Conservation (phyloP, 2,113 vertebrate genomes). For the Chrysemys picta region DNA sequence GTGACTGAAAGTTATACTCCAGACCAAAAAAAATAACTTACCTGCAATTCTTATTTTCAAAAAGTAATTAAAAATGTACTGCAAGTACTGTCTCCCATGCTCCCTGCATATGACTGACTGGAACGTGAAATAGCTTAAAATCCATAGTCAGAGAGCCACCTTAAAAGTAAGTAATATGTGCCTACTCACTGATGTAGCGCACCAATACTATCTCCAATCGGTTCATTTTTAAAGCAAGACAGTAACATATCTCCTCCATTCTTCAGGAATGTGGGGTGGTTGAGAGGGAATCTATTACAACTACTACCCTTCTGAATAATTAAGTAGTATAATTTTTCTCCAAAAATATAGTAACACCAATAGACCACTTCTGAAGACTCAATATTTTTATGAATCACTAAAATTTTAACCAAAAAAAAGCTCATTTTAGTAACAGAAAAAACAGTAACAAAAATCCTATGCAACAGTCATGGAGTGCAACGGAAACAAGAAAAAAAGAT, state of each 20-base stretch:
- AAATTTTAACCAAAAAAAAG: neutral
- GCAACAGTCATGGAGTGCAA: neutral
- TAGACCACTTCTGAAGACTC: neutral
- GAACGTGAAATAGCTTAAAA: neutral
- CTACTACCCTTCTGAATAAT: neutral
- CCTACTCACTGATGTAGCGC: neutral
- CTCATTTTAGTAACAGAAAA: neutral
- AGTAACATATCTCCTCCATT: neutral
- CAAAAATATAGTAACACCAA: neutral
- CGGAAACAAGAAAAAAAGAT: neutral
- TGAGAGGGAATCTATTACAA: neutral
- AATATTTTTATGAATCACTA: neutral
- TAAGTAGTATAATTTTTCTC: neutral
- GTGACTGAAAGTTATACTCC: neutral
- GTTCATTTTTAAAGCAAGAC: neutral
- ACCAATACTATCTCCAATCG: neutral
- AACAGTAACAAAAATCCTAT: neutral
- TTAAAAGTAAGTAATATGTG: neutral
- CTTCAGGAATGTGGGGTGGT: neutral
- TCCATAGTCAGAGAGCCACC: neutral
- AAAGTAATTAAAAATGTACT: neutral
- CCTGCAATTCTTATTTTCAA: neutral
- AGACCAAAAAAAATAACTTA: neutral
- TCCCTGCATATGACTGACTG: neutral
- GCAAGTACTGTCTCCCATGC: neutral